A percentile compares a stretch with the other conserved stretches of the same genome.
Evolutionary conservation across 2,113 vertebrate species (phyloP).

Genomic region (Tylochromis polylepis): DNA sequence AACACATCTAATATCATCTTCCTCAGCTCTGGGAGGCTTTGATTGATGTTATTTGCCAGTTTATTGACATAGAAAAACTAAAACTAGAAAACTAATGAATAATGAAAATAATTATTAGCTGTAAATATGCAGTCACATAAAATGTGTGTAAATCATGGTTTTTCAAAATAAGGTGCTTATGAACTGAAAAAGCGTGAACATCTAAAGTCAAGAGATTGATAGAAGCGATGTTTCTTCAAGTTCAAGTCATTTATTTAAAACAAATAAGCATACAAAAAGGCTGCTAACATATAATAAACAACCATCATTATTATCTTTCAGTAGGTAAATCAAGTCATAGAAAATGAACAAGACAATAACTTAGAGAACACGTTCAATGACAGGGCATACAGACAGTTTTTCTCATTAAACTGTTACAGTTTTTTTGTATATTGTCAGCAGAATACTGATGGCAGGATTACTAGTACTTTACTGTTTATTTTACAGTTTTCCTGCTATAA

Average conservation of each 20-base stretch:
- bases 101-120: not conserved
- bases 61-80: not conserved
- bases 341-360: constrained; percentile 21
- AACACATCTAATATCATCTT: not conserved
- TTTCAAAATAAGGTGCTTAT: not conserved
- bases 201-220: not conserved
- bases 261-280: constrained; percentile 18
- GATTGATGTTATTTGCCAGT: not conserved
- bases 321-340: not conserved
- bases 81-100: not conserved
- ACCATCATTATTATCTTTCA: not conserved
- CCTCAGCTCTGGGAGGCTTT: not conserved
- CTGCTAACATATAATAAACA: not conserved
- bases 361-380: constrained; percentile 14
- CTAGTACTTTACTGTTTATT: not conserved
- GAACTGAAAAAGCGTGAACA: not conserved
- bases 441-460: not conserved
- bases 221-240: not conserved
- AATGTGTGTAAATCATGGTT: not conserved
- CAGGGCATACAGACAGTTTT: not conserved
- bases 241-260: constrained; percentile 49
- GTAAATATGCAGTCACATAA: not conserved
- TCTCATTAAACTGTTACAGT: not conserved
- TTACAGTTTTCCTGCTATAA: not conserved
- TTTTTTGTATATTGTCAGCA: not conserved